These are phyloP conservation scores for Cariama cristata DNA, from an alignment of 2,113 vertebrate genomes.

Conservation along the genomic window DNA sequence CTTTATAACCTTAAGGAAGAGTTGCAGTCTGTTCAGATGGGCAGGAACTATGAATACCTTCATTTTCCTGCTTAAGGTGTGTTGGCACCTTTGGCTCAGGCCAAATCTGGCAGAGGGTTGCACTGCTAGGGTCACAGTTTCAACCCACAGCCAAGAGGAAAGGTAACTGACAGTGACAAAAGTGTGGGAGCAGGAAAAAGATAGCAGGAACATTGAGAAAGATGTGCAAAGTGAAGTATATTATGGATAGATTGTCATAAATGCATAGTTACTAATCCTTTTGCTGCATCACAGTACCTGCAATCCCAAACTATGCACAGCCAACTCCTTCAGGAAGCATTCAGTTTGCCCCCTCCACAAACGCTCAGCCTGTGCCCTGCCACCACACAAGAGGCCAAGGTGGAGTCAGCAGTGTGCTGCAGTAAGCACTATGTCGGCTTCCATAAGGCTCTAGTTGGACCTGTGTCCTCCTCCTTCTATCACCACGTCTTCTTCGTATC, in stretches of 20 bases:
- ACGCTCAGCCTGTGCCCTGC: background rate
- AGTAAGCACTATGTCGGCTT: background rate
- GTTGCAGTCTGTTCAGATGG: background rate
- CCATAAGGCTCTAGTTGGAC: background rate
- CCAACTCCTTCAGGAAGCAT: background rate
- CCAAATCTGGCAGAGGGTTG: background rate
- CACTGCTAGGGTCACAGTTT: background rate
- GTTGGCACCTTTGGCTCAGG: background rate
- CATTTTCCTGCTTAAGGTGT: background rate
- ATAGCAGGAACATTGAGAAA: background rate
- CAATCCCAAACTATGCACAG: background rate
- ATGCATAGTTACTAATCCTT: background rate
- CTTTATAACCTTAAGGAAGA: background rate
- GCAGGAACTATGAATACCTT: background rate
- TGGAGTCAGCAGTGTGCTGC: background rate
- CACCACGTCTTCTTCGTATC: no score
- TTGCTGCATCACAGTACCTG: background rate
- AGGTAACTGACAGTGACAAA: background rate
- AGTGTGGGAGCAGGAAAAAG: background rate
- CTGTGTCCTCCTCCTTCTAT: background rate
- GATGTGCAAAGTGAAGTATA: background rate
- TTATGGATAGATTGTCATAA: background rate
- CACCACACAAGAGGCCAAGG: background rate
- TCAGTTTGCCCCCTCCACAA: background rate
- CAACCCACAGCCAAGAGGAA: background rate